Conservation (phyloP, 2,888 invertebrate species). For the Nephrotoma guestfalica region DNA sequence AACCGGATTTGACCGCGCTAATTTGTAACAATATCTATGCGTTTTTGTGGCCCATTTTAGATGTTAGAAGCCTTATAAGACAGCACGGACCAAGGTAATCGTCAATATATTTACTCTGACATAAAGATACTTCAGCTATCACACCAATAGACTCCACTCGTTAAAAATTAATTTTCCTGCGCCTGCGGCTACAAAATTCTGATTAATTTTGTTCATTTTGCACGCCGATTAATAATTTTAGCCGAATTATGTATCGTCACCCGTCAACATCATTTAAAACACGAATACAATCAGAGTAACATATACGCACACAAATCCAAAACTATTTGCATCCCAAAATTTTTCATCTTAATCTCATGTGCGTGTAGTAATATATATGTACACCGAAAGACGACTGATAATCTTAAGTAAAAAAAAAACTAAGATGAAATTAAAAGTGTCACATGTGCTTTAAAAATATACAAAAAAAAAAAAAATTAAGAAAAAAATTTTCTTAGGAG, state of each 20-base stretch:
- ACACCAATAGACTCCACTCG: no score
- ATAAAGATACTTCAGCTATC: no score
- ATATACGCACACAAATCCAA: background rate
- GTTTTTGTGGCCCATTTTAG: no score
- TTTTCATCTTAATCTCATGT: background rate
- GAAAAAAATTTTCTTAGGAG: background rate
- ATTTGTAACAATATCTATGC: no score
- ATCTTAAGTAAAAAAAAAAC: background rate
- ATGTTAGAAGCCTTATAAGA: no score
- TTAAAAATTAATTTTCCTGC: no score
- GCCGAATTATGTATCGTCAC: background rate
- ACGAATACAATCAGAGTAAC: background rate
- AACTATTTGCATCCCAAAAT: background rate
- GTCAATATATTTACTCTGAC: no score
- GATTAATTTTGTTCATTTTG: background rate
- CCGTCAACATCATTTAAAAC: background rate
- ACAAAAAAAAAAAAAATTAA: background rate
- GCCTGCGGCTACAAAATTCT: background rate
- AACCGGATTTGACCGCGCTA: no score
- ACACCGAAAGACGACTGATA: background rate
- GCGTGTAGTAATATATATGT: background rate
- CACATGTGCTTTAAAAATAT: slow-evolving; percentile 4
- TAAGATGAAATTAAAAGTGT: slow-evolving; percentile 2
- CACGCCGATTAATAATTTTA: background rate
- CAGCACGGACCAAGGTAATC: no score